Percentiles rank a stretch among this genome's conserved stretches.
Conservation (phyloP, 53 echinoderm and acorn worm species). For the Stichopus horrens region DNA sequence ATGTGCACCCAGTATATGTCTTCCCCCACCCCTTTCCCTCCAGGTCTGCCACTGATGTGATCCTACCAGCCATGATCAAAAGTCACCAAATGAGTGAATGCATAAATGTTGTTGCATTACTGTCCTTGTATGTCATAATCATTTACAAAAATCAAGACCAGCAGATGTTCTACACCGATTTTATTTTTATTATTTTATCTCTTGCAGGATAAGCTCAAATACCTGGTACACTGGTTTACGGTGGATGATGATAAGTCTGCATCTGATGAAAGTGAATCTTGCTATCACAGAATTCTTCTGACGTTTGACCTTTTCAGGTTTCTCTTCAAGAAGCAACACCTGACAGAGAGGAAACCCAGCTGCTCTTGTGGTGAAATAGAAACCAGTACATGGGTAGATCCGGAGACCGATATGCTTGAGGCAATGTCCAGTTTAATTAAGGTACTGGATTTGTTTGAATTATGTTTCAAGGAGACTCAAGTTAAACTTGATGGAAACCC, state of each 20-base stretch:
- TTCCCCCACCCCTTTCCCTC: too few relatives aligned
- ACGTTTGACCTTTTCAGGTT: conserved; percentile 27
- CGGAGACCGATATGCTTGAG: not conserved
- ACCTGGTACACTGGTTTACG: not conserved
- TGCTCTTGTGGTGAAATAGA: not conserved
- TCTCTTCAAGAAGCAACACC: not conserved
- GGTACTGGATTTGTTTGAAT: not conserved
- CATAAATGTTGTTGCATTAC: too few relatives aligned
- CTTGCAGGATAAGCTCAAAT: not conserved
- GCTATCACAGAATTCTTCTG: not conserved
- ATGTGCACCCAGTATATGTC: too few relatives aligned
- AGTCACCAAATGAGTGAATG: too few relatives aligned
- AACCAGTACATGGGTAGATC: not conserved
- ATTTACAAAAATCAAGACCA: too few relatives aligned
- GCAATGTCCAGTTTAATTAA: not conserved
- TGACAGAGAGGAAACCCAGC: not conserved
- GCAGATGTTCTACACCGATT: too few relatives aligned
- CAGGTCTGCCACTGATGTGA: too few relatives aligned
- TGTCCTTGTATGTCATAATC: too few relatives aligned
- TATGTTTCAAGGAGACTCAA: not conserved
- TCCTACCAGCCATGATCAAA: too few relatives aligned
- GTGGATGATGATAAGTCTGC: not conserved
- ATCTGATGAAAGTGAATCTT: not conserved
- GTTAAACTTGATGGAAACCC: not conserved
- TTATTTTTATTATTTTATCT: not conserved